These are phyloP conservation scores for Celastrina argiolus DNA, from an alignment of 2,888 invertebrate species.

Conservation along the genomic window DNA sequence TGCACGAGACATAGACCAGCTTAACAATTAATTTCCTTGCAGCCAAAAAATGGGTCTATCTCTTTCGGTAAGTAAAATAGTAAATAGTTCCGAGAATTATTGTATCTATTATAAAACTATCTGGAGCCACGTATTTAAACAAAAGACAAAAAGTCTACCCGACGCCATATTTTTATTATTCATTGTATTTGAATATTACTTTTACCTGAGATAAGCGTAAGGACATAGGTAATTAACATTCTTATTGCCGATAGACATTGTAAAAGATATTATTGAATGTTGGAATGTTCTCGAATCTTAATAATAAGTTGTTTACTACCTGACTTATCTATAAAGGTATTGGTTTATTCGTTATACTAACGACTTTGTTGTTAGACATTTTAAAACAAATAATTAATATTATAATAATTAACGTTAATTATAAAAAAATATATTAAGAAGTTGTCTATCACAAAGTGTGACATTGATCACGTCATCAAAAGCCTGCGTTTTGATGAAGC, in stretches of 20 bases:
- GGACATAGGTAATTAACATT: constrained; percentile 68
- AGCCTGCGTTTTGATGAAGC: too few relatives aligned
- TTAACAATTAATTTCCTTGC: neutral
- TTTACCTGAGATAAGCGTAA: constrained; percentile 40
- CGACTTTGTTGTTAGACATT: neutral
- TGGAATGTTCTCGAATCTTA: constrained; percentile 4
- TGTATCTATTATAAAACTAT: neutral
- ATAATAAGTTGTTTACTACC: constrained; percentile 26
- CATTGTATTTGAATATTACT: constrained; percentile 21
- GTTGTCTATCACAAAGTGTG: too few relatives aligned
- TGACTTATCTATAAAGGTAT: constrained; percentile 25
- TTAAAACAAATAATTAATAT: neutral
- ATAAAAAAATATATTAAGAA: too few relatives aligned
- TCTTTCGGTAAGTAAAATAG: neutral
- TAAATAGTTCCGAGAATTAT: neutral
- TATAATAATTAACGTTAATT: too few relatives aligned
- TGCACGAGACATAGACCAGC: neutral
- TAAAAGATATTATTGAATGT: constrained; percentile 6
- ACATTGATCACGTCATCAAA: too few relatives aligned
- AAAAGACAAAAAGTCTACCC: constrained; percentile 3
- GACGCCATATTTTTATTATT: constrained; percentile 20
- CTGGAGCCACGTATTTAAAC: constrained; percentile 11
- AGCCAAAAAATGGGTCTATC: neutral
- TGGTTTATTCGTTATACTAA: neutral
- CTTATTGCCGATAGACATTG: constrained; percentile 36